Evolutionary conservation across 2,888 invertebrate genomes (phyloP).

Genomic region (Caradrina kadenii): DNA sequence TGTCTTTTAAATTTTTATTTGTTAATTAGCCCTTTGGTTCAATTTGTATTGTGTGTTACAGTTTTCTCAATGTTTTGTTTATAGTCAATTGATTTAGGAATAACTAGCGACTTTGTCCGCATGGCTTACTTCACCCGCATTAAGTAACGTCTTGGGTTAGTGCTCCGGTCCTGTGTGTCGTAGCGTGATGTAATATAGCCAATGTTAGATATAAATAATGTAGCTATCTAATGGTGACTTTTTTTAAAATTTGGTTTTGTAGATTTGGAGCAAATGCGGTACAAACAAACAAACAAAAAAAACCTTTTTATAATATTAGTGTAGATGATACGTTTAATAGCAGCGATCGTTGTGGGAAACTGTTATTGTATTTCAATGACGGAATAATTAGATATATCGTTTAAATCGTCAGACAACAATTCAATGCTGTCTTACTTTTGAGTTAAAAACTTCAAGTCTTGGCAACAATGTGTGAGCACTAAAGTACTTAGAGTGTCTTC

Average conservation of each 20-base stretch:
- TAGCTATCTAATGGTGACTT: too few relatives aligned
- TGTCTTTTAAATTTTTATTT: conserved; percentile 55
- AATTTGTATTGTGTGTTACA: conserved; percentile 40
- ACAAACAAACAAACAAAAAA: too few relatives aligned
- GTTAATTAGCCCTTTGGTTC: conserved; percentile 45
- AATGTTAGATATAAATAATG: too few relatives aligned
- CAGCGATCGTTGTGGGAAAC: conserved; percentile 42
- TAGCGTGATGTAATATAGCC: too few relatives aligned
- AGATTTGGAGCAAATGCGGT: too few relatives aligned
- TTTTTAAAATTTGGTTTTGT: too few relatives aligned
- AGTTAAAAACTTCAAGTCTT: conserved; percentile 23
- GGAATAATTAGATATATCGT: conserved; percentile 47
- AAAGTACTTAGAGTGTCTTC: conserved; percentile 32
- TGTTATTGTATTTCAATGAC: conserved; percentile 47
- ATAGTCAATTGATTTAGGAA: conserved; percentile 33
- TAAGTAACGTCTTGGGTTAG: too few relatives aligned
- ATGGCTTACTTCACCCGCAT: too few relatives aligned
- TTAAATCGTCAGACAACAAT: conserved; percentile 39
- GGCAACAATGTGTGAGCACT: conserved; percentile 52
- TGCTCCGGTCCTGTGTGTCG: too few relatives aligned
- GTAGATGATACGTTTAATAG: conserved; percentile 22
- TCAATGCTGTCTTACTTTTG: conserved; percentile 41
- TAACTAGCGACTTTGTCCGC: conserved; percentile 9
- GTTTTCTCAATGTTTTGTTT: conserved; percentile 53
- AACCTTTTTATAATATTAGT: too few relatives aligned